These are phyloP conservation scores for Rhabditoides inermis DNA, from an alignment of 2,888 invertebrate species.

Conservation along the genomic window DNA sequence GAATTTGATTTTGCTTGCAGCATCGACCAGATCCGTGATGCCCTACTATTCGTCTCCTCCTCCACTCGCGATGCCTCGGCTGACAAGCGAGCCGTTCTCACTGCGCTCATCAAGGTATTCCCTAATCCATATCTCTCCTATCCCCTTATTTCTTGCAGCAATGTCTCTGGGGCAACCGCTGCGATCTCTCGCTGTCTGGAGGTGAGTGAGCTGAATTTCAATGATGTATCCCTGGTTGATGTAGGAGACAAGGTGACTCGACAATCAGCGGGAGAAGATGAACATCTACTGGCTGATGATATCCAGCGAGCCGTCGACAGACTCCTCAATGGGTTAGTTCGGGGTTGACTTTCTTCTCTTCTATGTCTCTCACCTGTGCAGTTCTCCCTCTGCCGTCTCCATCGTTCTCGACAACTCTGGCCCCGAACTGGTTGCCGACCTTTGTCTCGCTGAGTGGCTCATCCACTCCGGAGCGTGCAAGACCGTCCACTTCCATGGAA, in stretches of 20 bases:
- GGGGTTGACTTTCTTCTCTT: too few relatives aligned
- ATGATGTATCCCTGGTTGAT: too few relatives aligned
- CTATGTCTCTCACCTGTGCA: too few relatives aligned
- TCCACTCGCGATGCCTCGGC: conserved; percentile 12
- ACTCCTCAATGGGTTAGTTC: too few relatives aligned
- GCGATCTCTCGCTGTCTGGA: conserved; percentile 77
- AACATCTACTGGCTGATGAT: too few relatives aligned
- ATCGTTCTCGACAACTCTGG: conserved; percentile 84
- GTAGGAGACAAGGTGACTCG: too few relatives aligned
- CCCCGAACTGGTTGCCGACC: conserved; percentile 80
- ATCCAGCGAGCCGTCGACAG: too few relatives aligned
- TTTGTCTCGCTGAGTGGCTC: conserved; percentile 76
- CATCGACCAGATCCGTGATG: conserved; percentile 16
- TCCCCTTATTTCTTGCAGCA: conserved; percentile 6
- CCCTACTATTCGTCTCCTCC: conserved; percentile 9
- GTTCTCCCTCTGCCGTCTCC: too few relatives aligned
- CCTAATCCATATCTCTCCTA: not conserved
- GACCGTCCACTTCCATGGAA: conserved; percentile 42
- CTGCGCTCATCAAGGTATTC: conserved; percentile 9
- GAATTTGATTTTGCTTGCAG: conserved; percentile 5
- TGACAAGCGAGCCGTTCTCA: conserved; percentile 12
- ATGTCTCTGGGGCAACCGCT: conserved; percentile 87
- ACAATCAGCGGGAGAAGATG: too few relatives aligned
- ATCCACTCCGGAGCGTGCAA: conserved; percentile 56
- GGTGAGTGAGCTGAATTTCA: conserved; percentile 62